Base-by-base conservation (phyloP, 2,888 invertebrate species). In the Brachycybe producta region DNA sequence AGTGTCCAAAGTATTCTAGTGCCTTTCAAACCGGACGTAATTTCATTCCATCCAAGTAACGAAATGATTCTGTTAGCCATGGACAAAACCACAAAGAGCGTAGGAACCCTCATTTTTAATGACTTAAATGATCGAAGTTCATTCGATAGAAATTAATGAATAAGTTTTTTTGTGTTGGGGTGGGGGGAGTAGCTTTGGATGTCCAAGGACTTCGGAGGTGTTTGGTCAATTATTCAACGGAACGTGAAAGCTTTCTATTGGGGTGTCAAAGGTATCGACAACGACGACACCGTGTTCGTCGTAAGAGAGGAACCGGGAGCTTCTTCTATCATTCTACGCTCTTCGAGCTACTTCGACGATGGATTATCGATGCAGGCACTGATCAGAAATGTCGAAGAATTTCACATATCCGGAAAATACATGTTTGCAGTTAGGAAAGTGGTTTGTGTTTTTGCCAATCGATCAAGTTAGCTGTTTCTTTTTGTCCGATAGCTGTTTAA, bases 191-290 rank as follows among this genome's bases (percentile, higher is more conserved):
- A 86, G 84, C 68, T 90, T 4, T 87, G 81, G 73, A 64, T 83
- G 47, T 84, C 85, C 0, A 68, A 72, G 52, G 79, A 87, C 64
- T 82, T 81, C 60, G 88, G 88, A 1, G 69, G 71, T 55, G 75
- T 76, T 0, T 90, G 86, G 76, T 70, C 70, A 46, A 61, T 74
- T 54, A 71, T 84, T 42, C 80, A 84, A 60, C 74, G 76, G 55
- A 79, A 73, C 63, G 86, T 90, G 2, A 84, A 85, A 63, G 75
- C 82, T 0, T 84, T 82, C 66, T 79, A 76, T 62, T 87, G 86
- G 66, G 66, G 65, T 8, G 57, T 61, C 1, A 46, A 51, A 27
- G 58, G 56, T 3, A 57, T 61, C 41, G 61, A 59, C 53, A 49
- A 50, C 7, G 49, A 53, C 13, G 53, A 60, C 40, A 63, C 60